Base-by-base conservation (phyloP, 2,113 vertebrate species). In the Albula goreensis region DNA sequence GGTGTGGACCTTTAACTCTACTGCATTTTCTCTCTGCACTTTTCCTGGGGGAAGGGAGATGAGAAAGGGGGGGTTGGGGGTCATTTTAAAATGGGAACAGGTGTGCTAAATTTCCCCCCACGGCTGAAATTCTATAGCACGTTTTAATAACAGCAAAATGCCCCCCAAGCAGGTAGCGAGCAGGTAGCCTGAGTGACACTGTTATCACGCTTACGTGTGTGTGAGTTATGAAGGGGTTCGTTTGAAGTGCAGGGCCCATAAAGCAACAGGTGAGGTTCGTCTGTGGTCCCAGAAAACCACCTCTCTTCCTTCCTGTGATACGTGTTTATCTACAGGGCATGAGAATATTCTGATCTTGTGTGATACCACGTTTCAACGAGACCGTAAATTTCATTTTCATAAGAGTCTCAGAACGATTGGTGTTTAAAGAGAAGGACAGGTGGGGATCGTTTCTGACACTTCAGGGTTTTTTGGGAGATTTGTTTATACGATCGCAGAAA, bases 231-330 rank as follows among this genome's bases (percentile, higher is more conserved):
- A 81, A 52, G 87, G 92, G 90, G 85, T 90, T 91, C 91, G 86
- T 86, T 89, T 85, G 86, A 92, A 88, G 84, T 89, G 79, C 89
- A 49, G 87, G 88, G 84, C 22, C 85, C 89, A 90, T 94, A 93
- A 93, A 93, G 89, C 52, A 86, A 89, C 88, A 66, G 85, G 87
- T 85, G 90, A 93, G 93, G 92, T 91, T 82, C 88, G 81, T 84
- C 56, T n/a, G 25, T 82, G 89, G 53, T 82, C 91, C 91, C 87
- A 88, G 89, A 88, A 92, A 66, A 87, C 89, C 87, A 88, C 81
- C n/a, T 4, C 31, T 41, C 31, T 74, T 86, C 86, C 83, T 84
- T 85, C 48, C 53, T 88, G 89, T 63, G 79, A 79, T 80, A 49
- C 60, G 41, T 50, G 25, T 6, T 63, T 25, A 60, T 50, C 80